These are phyloP conservation scores for Sylvia borin DNA, from an alignment of 2,797 vertebrate species.

Conservation along the genomic window DNA sequence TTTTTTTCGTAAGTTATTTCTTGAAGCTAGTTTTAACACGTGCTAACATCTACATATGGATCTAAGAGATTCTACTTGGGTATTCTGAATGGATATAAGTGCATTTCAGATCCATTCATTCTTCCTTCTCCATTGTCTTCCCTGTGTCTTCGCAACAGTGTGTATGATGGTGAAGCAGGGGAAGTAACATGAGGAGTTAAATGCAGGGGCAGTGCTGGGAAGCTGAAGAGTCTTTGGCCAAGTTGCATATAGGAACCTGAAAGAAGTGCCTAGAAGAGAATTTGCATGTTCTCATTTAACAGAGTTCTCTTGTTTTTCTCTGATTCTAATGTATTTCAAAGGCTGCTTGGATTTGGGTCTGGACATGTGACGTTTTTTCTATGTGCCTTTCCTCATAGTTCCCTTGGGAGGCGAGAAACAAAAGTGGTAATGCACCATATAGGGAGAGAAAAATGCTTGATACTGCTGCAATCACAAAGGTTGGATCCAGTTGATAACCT, in stretches of 20 bases:
- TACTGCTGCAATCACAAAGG: neutral
- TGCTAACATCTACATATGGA: neutral
- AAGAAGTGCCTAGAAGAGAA: neutral
- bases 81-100: neutral
- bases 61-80: neutral
- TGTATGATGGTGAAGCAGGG: neutral
- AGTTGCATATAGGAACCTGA: neutral
- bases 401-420: too few relatives aligned
- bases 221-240: neutral
- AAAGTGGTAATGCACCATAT: neutral
- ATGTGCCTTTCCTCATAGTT: too few relatives aligned
- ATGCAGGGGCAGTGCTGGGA: neutral
- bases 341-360: neutral
- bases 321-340: neutral
- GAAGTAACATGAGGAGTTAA: neutral
- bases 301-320: neutral
- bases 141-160: neutral
- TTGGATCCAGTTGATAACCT: neutral
- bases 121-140: neutral
- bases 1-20: slow-evolving; percentile 42
- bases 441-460: neutral
- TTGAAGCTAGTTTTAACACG: neutral
- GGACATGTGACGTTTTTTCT: too few relatives aligned
- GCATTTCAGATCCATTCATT: neutral
- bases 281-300: neutral